Conservation (phyloP, 2,113 vertebrate genomes). For the Maccullochella peelii region DNA sequence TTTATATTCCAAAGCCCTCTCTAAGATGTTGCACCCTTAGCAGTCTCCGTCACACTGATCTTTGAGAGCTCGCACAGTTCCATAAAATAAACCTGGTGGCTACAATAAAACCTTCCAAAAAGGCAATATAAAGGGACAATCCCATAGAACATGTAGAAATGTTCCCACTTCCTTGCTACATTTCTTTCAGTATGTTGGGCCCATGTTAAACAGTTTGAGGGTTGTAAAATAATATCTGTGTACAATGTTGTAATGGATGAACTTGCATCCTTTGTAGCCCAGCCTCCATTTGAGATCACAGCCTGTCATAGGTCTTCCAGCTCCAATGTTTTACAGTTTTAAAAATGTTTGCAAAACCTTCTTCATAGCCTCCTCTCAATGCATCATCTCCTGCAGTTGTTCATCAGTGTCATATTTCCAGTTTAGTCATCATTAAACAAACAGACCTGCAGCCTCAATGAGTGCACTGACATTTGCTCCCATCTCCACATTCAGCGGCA, state of each 20-base stretch:
- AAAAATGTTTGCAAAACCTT: neutral
- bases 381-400: no score
- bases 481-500: slow-evolving; percentile 11
- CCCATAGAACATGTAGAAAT: neutral
- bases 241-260: neutral
- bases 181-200: neutral
- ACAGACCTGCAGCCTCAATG: slow-evolving; percentile 15
- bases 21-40: no score
- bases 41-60: no score
- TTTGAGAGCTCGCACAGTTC: no score
- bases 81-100: no score
- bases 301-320: neutral
- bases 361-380: neutral
- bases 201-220: neutral
- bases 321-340: neutral
- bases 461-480: slow-evolving; percentile 12
- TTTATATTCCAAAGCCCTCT: no score
- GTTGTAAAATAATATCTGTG: neutral
- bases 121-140: no score
- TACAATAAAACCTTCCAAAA: neutral
- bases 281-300: neutral
- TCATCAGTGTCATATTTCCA: no score
- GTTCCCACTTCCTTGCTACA: neutral
- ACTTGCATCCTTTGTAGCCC: neutral
- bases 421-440: slow-evolving; percentile 9